Conservation (phyloP, 2,888 invertebrate species). For the Dasypogon diadema region DNA sequence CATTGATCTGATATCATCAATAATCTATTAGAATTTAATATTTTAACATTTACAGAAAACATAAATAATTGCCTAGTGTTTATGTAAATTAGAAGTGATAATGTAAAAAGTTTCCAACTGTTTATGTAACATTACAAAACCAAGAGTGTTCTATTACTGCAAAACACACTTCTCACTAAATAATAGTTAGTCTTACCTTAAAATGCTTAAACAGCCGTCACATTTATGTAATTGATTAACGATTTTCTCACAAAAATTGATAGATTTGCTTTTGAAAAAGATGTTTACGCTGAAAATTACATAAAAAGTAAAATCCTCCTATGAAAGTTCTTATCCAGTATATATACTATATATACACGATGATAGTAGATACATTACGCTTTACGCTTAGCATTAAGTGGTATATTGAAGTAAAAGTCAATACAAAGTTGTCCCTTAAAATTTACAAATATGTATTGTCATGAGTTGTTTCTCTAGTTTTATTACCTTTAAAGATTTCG, state of each 20-base stretch:
- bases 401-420: conserved; percentile 49
- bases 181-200: too few relatives aligned
- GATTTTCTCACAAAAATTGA: too few relatives aligned
- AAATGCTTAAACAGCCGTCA: background rate
- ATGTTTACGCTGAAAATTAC: conserved; percentile 27
- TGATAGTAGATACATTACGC: conserved; percentile 29
- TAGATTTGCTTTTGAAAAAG: background rate
- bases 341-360: conserved; percentile 39
- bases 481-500: conserved; percentile 31
- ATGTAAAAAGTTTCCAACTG: too few relatives aligned
- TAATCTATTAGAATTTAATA: too few relatives aligned
- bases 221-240: background rate
- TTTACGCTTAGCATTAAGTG: conserved; percentile 35
- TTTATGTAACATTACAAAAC: too few relatives aligned
- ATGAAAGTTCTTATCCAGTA: conserved; percentile 22
- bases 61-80: too few relatives aligned
- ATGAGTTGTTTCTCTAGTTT: conserved; percentile 47
- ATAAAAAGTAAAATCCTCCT: conserved; percentile 42
- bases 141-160: background rate
- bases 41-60: too few relatives aligned
- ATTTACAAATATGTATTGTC: conserved; percentile 51
- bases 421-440: conserved; percentile 48
- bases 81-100: too few relatives aligned
- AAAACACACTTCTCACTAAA: too few relatives aligned
- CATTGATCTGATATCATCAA: too few relatives aligned